phyloP scores from a whole-genome alignment of 1,140 invertebrate species.

The Drosophila athabasca region DNA sequence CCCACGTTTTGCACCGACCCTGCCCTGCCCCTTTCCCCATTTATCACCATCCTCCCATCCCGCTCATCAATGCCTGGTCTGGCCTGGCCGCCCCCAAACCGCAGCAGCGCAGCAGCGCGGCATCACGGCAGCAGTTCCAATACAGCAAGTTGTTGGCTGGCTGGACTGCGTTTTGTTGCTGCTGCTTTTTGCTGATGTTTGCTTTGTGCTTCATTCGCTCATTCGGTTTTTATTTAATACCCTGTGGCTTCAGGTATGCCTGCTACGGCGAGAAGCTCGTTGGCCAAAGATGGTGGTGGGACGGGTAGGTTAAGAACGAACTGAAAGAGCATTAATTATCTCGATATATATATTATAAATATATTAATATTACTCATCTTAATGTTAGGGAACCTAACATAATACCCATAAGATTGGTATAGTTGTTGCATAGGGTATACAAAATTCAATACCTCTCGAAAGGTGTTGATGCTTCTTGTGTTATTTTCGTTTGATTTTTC shows the following conservation, averaged over 20 bases:
- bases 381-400: too few species aligned
- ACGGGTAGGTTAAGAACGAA: background rate
- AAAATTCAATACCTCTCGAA: background rate
- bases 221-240: conserved; percentile 38
- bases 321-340: too few species aligned
- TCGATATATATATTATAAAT: too few species aligned
- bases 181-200: conserved; percentile 23
- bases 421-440: background rate
- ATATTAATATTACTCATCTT: too few species aligned
- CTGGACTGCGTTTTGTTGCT: conserved; percentile 56
- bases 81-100: conserved; percentile 37
- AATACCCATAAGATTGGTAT: too few species aligned
- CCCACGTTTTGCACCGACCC: conserved; percentile 69
- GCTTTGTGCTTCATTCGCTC: conserved; percentile 29
- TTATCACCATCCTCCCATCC: conserved; percentile 4
- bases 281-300: too few species aligned
- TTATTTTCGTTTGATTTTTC: conserved; percentile 17
- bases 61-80: conserved; percentile 26
- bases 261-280: conserved; percentile 11
- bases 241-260: conserved; percentile 13
- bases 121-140: conserved; percentile 47
- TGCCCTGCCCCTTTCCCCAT: conserved; percentile 41
- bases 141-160: conserved; percentile 56
- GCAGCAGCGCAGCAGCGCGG: conserved; percentile 18
- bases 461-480: background rate